phyloP scores from a whole-genome alignment of 2,113 vertebrate species.

The Rhinogobius similis region DNA sequence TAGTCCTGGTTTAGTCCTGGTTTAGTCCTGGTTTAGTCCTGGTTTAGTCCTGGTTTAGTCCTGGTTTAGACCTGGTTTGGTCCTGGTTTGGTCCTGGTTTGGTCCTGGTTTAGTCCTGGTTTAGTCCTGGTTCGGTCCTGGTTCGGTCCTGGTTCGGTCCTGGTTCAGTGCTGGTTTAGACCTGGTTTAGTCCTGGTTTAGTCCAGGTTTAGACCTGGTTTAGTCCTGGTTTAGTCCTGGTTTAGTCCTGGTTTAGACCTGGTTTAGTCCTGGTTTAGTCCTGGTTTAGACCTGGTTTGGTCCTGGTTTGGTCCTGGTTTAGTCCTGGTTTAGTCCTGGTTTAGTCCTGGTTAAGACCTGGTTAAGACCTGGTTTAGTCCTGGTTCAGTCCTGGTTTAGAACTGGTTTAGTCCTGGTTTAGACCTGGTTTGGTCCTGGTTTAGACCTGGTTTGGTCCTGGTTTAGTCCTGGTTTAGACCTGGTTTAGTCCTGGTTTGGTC shows the following conservation, averaged over 20 bases:
- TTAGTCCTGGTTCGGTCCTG: too few species aligned
- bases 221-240: not conserved
- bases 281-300: not conserved
- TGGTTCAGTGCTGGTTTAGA: too few species aligned
- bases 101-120: too few species aligned
- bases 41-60: too few species aligned
- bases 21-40: too few species aligned
- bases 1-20: not conserved
- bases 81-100: too few species aligned
- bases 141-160: too few species aligned
- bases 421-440: too few species aligned
- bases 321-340: not conserved
- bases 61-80: too few species aligned
- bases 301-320: not conserved
- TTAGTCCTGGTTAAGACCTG: not conserved
- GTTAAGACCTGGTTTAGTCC: not conserved
- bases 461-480: too few species aligned
- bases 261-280: not conserved
- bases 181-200: not conserved
- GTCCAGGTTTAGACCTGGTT: not conserved
- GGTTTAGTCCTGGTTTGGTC: too few species aligned
- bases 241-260: not conserved
- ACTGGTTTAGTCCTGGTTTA: constrained; percentile 8
- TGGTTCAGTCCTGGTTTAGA: not conserved
- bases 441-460: too few species aligned